Evolutionary conservation across 2,797 vertebrate genomes (phyloP).

Genomic region (Chloroceryle inda): DNA sequence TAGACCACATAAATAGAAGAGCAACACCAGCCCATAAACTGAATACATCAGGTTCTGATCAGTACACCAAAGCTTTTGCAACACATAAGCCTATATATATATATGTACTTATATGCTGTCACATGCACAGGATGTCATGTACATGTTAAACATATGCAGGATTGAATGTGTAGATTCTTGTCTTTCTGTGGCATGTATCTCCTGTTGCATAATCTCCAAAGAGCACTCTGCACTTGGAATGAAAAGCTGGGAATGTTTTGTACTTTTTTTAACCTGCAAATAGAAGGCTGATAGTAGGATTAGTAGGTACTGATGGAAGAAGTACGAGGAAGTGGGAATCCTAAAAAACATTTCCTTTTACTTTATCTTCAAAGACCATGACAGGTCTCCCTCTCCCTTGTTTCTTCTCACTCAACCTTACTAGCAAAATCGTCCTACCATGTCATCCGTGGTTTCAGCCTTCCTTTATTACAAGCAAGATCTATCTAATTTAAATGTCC

Average conservation of each 20-base stretch:
- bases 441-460: neutral
- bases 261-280: neutral
- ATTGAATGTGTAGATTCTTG: neutral
- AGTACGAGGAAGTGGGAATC: neutral
- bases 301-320: neutral
- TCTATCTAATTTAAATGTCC: neutral
- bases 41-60: constrained; percentile 51
- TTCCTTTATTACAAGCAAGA: neutral
- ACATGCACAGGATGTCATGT: neutral
- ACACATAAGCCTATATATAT: neutral
- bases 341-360: neutral
- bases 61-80: constrained; percentile 37
- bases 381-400: neutral
- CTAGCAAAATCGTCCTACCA: neutral
- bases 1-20: constrained; percentile 56
- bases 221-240: neutral
- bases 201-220: neutral
- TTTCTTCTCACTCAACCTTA: neutral
- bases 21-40: neutral
- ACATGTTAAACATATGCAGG: neutral
- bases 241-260: neutral
- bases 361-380: neutral
- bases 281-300: neutral
- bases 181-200: neutral
- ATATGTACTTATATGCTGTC: neutral